Conservation (phyloP, 2,888 invertebrate species). For the Hypolimnas misippus region DNA sequence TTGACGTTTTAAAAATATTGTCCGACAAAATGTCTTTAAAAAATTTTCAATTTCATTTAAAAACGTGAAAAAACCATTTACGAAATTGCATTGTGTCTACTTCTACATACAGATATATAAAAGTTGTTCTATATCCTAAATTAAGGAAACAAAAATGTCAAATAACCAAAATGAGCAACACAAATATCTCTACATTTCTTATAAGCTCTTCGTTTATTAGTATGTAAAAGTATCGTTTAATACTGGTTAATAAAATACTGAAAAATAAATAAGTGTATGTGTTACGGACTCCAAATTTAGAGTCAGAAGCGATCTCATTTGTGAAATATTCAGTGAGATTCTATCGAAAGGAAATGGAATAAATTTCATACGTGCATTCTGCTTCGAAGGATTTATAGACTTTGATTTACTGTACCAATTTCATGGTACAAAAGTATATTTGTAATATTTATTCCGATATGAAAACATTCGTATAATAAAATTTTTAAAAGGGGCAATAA, state of each 20-base stretch:
- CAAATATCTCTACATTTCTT: no score
- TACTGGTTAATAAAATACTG: not conserved
- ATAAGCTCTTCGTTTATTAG: no score
- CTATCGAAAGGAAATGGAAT: slow-evolving; percentile 51
- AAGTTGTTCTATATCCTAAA: no score
- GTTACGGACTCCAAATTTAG: slow-evolving; percentile 10
- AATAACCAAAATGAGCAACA: no score
- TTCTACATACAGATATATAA: no score
- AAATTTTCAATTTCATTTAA: no score
- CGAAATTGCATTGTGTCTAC: no score
- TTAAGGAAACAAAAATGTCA: no score
- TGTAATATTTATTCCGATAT: slow-evolving; percentile 20
- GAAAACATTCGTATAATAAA: not conserved
- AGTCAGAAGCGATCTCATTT: slow-evolving; percentile 44
- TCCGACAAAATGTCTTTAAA: no score
- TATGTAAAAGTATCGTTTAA: no score
- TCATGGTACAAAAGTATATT: slow-evolving; percentile 24
- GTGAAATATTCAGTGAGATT: slow-evolving; percentile 47
- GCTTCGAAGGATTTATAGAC: slow-evolving; percentile 41
- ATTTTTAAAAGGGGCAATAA: not conserved
- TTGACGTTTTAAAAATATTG: not conserved
- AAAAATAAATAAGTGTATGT: slow-evolving; percentile 8
- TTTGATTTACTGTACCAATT: slow-evolving; percentile 34
- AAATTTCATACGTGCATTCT: slow-evolving; percentile 45
- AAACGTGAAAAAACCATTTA: no score